phyloP scores from a whole-genome alignment of 2,888 invertebrate species.

The Pediacus dermestoides region DNA sequence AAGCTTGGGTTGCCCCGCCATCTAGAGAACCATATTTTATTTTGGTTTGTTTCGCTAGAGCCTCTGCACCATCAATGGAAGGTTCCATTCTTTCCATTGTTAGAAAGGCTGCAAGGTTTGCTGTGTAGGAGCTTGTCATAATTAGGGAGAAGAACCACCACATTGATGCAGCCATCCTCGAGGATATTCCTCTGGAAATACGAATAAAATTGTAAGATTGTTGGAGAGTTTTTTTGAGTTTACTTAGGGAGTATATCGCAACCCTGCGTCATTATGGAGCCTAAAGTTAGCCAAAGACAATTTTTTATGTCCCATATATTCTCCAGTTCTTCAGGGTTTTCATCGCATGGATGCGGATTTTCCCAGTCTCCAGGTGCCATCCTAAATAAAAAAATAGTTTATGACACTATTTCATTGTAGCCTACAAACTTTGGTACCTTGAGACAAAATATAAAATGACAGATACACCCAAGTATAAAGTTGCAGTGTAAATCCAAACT shows the following conservation, averaged over 20 bases:
- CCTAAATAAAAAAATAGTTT: constrained; percentile 50
- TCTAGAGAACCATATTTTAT: constrained; percentile 86
- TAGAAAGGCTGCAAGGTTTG: constrained; percentile 89
- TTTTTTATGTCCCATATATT: constrained; percentile 86
- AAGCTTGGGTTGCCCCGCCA: constrained; percentile 89
- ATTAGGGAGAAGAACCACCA: constrained; percentile 92
- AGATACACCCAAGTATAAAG: constrained; percentile 78
- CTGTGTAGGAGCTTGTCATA: constrained; percentile 90
- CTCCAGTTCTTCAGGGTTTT: constrained; percentile 82
- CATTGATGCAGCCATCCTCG: constrained; percentile 81
- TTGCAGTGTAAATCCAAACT: constrained; percentile 87
- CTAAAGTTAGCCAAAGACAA: constrained; percentile 90
- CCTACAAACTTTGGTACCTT: too few relatives aligned
- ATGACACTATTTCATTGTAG: background rate
- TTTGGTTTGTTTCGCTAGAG: constrained; percentile 86
- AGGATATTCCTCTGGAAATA: constrained; percentile 80
- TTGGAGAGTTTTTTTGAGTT: too few relatives aligned
- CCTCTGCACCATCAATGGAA: constrained; percentile 86
- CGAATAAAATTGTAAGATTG: too few relatives aligned
- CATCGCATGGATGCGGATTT: constrained; percentile 88
- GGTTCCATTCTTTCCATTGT: constrained; percentile 85
- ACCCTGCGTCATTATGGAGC: constrained; percentile 91
- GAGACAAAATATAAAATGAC: constrained; percentile 78
- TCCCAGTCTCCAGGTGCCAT: constrained; percentile 90
- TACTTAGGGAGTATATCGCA: constrained; percentile 90